These are phyloP conservation scores for Drosophila tropicalis DNA, from an alignment of 1,140 invertebrate genomes.

Conservation along the genomic window DNA sequence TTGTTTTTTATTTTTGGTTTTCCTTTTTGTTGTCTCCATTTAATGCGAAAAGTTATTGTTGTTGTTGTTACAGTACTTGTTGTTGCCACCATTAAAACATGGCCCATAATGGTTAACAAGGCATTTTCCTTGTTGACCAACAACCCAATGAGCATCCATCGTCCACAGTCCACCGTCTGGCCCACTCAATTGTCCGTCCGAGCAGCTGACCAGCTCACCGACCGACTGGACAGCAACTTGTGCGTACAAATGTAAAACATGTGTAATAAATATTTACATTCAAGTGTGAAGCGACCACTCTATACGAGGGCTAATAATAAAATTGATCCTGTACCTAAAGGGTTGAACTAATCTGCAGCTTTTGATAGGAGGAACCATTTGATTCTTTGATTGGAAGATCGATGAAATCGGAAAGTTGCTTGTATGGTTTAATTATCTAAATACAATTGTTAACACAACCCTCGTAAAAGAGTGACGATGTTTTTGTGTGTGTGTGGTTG, in stretches of 20 bases:
- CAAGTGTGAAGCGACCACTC: constrained; percentile 31
- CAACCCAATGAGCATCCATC: constrained; percentile 58
- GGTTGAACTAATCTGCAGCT: too few species aligned
- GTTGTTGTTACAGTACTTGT: constrained; percentile 41
- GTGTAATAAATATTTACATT: constrained; percentile 74
- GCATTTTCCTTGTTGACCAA: constrained; percentile 76
- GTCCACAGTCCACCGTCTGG: background rate
- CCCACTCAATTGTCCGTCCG: background rate
- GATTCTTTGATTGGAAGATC: too few species aligned
- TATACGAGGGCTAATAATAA: background rate
- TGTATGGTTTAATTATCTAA: background rate
- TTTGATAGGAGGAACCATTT: too few species aligned
- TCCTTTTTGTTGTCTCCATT: constrained; percentile 48
- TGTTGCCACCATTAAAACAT: constrained; percentile 74
- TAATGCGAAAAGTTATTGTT: constrained; percentile 78
- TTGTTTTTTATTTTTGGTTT: constrained; percentile 16
- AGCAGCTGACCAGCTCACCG: background rate
- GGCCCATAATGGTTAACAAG: constrained; percentile 79
- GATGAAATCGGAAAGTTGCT: too few species aligned
- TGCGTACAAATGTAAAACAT: constrained; percentile 77
- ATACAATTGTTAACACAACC: background rate
- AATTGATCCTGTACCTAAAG: too few species aligned
- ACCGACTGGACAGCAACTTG: constrained; percentile 48
- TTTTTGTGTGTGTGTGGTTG: constrained; percentile 16
- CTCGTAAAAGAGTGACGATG: constrained; percentile 19